Conservation (phyloP, 2,888 invertebrate species). For the Nemoura dubitans region DNA sequence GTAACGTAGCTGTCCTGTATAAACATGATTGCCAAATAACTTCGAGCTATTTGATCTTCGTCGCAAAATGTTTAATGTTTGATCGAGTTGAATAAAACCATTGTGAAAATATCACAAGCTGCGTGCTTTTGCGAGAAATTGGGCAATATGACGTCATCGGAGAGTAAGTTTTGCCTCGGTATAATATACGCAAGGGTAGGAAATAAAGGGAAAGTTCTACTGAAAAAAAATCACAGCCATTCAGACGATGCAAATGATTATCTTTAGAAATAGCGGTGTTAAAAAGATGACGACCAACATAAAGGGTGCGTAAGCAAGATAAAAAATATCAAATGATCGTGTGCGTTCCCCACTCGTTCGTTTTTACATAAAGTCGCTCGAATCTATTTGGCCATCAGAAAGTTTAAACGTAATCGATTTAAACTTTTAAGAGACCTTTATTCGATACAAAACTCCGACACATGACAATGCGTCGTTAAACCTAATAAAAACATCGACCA, state of each 20-base stretch:
- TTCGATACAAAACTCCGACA: not conserved
- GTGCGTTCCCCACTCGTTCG: not conserved
- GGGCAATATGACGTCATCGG: too few relatives aligned
- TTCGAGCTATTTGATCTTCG: too few relatives aligned
- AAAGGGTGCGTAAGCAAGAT: not conserved
- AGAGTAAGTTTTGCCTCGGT: too few relatives aligned
- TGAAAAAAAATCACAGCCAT: not conserved
- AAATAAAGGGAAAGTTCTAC: not conserved
- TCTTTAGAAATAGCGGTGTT: not conserved
- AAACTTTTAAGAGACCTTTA: not conserved
- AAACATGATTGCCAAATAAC: too few relatives aligned
- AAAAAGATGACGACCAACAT: not conserved
- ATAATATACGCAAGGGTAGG: not conserved
- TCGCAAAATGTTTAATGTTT: too few relatives aligned
- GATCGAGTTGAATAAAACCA: too few relatives aligned
- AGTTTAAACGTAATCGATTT: not conserved
- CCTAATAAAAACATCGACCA: not conserved
- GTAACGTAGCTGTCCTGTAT: too few relatives aligned
- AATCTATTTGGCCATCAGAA: not conserved
- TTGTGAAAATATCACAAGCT: too few relatives aligned
- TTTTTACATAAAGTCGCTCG: not conserved
- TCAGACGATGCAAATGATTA: conserved; percentile 17
- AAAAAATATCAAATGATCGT: not conserved
- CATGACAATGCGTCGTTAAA: not conserved
- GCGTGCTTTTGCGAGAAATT: too few relatives aligned